A percentile compares a stretch with the other conserved stretches of the same genome.
phyloP scores from a whole-genome alignment of 2,888 invertebrate species.

The Schrankia costaestrigalis region DNA sequence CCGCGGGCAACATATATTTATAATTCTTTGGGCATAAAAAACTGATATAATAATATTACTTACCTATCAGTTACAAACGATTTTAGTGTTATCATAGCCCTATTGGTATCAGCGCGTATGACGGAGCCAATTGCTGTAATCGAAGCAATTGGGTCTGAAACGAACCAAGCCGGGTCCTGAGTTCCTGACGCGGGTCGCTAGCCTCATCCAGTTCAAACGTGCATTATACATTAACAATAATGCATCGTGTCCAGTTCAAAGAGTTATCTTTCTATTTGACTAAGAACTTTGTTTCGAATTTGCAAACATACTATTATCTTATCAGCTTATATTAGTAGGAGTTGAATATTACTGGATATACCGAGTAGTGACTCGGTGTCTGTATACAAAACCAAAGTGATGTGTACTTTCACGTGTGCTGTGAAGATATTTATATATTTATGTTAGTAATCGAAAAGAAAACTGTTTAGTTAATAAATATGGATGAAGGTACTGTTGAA shows the following conservation, averaged over 20 bases:
- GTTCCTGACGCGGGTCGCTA: slow-evolving; percentile 32
- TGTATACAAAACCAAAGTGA: slow-evolving; percentile 39
- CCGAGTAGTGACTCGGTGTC: slow-evolving; percentile 44
- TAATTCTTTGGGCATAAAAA: slow-evolving; percentile 2
- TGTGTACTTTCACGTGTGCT: slow-evolving; percentile 40
- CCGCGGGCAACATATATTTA: too few species aligned
- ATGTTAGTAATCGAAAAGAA: slow-evolving; percentile 3
- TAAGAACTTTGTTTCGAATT: slow-evolving; percentile 55
- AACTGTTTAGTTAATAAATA: slow-evolving; percentile 26
- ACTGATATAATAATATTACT: not conserved
- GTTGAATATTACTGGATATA: slow-evolving; percentile 48
- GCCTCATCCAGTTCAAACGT: slow-evolving; percentile 29
- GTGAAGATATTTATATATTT: slow-evolving; percentile 28
- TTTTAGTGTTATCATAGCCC: slow-evolving; percentile 26
- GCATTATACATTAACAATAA: slow-evolving; percentile 37
- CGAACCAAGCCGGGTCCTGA: slow-evolving; percentile 29
- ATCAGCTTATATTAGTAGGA: slow-evolving; percentile 60
- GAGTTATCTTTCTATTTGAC: slow-evolving; percentile 48
- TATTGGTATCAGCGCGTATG: slow-evolving; percentile 31
- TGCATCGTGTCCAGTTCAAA: slow-evolving; percentile 36
- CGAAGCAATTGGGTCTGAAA: slow-evolving; percentile 50
- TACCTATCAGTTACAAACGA: slow-evolving; percentile 14
- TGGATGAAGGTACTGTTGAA: slow-evolving; percentile 60
- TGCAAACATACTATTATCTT: slow-evolving; percentile 65
- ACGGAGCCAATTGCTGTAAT: slow-evolving; percentile 58